Base-by-base conservation (phyloP, 1,140 invertebrate species). In the Lineus longissimus region DNA sequence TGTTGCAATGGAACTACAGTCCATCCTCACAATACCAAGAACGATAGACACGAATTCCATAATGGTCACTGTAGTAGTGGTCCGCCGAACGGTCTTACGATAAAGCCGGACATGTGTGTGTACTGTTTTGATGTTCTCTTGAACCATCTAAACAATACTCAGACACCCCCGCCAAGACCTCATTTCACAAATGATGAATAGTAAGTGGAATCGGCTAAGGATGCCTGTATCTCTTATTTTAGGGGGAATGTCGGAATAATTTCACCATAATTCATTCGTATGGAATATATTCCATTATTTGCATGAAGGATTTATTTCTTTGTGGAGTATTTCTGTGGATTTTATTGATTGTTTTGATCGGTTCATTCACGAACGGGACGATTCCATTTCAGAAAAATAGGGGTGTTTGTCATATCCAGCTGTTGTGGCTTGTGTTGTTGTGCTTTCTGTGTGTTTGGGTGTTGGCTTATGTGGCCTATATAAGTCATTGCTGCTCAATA, bases 61-160 rank as follows among this genome's bases (percentile, higher is more conserved):
- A n/a, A 29, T 57, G 17, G 27, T 11, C 55, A 57, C 23, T 7
- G 40, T 33, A 25, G n/a, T 59, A n/a, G 40, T 17, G 15, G n/a
- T 36, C 36, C 31, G 6, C 31, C 31, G 40, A 19, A 30, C 29
- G 58, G 58, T 15, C n/a, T 22, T 36, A 33, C 29, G 25, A 92
- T 92, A 62, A 88, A 90, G 78, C 90, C 91, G 56, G 94, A 97
- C 82, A 98, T 98, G 95, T 95, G 93, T 80, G 94, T 93, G 85
- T 98, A 92, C 85, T 98, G 95, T 87, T 98, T 97, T 85, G 95
- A 98, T 84, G 94, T 97, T 64, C 87, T 98, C 59, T 94, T 95
- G 82, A 90, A 89, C 81, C 92, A 97, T 84, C 86, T 97, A 72
- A 89, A 97, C 83, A 93, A 91, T 77, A 87, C 93, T 76, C 92